Percentiles rank a stretch among this genome's conserved stretches.
phyloP scores from a whole-genome alignment of 2,888 invertebrate genomes.

The Gerris lacustris region DNA sequence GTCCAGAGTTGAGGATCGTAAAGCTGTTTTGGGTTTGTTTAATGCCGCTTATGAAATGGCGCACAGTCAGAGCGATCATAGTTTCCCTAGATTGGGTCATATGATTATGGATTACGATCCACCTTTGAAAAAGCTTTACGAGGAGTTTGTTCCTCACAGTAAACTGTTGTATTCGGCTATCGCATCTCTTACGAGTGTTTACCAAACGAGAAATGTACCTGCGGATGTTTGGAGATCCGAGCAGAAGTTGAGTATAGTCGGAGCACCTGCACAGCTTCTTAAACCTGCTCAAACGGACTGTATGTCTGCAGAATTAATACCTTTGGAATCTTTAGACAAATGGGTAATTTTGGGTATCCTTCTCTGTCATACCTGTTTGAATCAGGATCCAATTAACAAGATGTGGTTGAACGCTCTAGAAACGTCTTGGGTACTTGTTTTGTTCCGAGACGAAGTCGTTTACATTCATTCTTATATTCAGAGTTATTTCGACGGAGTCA shows the following conservation, averaged over 20 bases:
- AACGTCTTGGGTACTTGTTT: constrained; percentile 83
- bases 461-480: constrained; percentile 89
- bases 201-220: constrained; percentile 74
- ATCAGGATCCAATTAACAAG: constrained; percentile 66
- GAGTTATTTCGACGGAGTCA: constrained; percentile 84
- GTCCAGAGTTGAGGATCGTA: constrained; percentile 95
- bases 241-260: constrained; percentile 82
- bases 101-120: constrained; percentile 96
- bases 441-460: constrained; percentile 95
- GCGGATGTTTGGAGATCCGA: constrained; percentile 90
- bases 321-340: constrained; percentile 86
- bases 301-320: constrained; percentile 95
- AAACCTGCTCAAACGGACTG: constrained; percentile 91
- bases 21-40: constrained; percentile 90
- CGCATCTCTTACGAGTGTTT: constrained; percentile 75
- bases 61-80: constrained; percentile 74
- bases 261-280: constrained; percentile 84
- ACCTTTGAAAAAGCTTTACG: constrained; percentile 86
- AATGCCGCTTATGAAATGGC: constrained; percentile 97
- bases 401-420: constrained; percentile 87
- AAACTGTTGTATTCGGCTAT: constrained; percentile 75
- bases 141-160: constrained; percentile 92
- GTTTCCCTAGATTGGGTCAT: constrained; percentile 91
- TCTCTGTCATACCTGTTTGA: constrained; percentile 73
- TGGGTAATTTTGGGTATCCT: constrained; percentile 95